Conservation (phyloP, 2,797 vertebrate species). For the Scyliorhinus canicula region DNA sequence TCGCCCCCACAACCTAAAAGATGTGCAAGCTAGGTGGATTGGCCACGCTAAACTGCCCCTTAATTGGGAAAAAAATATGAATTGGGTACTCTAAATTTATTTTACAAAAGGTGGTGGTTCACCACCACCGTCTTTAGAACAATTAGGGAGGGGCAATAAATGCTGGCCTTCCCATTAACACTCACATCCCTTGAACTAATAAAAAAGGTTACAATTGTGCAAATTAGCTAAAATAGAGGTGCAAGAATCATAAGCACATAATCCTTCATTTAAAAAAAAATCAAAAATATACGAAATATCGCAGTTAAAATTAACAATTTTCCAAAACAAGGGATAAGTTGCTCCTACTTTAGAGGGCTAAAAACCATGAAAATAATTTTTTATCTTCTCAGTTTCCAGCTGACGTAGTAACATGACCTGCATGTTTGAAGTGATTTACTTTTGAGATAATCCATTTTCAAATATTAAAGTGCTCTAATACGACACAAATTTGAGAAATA, state of each 20-base stretch:
- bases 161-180: no score
- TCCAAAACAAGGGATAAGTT: neutral
- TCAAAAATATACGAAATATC: neutral
- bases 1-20: no score
- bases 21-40: no score
- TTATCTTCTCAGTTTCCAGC: neutral
- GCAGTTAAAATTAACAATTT: neutral
- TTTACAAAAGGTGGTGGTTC: neutral
- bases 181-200: neutral
- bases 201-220: neutral
- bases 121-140: neutral
- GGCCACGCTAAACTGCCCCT: no score
- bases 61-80: no score
- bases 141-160: neutral
- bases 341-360: neutral
- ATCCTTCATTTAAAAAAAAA: neutral
- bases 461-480: neutral
- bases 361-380: neutral
- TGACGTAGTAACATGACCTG: neutral
- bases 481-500: neutral
- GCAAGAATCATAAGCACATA: neutral
- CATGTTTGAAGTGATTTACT: neutral
- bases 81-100: no score
- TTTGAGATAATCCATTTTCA: neutral
- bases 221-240: neutral